Evolutionary conservation across 2,797 vertebrate genomes (phyloP), one percentile per base, ranked within the genome.

Genomic region (Xerus rutilus): DNA sequence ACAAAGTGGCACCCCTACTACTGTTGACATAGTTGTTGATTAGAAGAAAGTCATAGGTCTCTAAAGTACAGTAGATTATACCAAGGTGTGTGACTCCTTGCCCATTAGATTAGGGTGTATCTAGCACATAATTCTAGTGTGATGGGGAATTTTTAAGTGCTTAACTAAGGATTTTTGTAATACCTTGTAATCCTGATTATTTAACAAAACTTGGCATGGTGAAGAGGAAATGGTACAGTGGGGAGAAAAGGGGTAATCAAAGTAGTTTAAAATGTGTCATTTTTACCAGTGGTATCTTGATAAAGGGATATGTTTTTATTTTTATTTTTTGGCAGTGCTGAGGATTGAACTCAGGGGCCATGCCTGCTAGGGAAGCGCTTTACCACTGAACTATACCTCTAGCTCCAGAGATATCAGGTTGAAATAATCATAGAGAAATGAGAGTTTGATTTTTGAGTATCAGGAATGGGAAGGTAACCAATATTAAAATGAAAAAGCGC

Each of bases 121-220:
- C 59, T 74, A 7, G 43, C 47, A 73, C 20, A 39, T 89, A 70
- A 64, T 89, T 49, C 59, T 70, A 23, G 59, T 45, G 9, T 47
- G 35, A 32, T 23, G 82, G 7, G 21, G 43, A 18, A 59, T 79
- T 87, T 69, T 49, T 65, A 73, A 88, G 28, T 91, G 57, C 18
- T 73, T 90, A 72, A 79, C n/a, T 88, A 93, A 69, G 28, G n/a
- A n/a, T 35, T 92, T 95, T 92, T 74, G 17, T 78, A 69, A 30
- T 92, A 76, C 18, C 20, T 84, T 84, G 43, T 77, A 93, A 88
- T 95, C n/a, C 67, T 39, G 54, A 77, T 14, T 64, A 23, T 21
- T 74, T 90, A 70, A 72, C 17, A 62, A 57, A 92, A 93, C 45
- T 96, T 90, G 32, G 4, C 90, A 5, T 59, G 39, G 49, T 79